These are phyloP conservation scores for Leucophenga varia DNA, from an alignment of 1,140 invertebrate species.

Conservation along the genomic window DNA sequence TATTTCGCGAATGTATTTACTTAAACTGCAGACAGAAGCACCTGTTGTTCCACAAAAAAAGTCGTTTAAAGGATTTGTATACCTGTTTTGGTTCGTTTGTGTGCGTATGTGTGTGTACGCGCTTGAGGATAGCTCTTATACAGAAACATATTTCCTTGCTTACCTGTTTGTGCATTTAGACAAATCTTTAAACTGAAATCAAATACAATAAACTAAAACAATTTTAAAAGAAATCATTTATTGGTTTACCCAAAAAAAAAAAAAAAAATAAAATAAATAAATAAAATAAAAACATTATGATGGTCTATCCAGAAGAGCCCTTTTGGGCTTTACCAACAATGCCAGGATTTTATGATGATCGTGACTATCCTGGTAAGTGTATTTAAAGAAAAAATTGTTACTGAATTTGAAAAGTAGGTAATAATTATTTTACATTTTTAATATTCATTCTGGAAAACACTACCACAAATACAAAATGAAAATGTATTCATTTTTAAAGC, in stretches of 20 bases:
- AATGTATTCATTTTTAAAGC: background rate
- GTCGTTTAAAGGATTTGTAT: too few species aligned
- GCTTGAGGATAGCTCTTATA: too few species aligned
- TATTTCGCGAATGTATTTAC: too few species aligned
- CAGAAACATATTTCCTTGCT: too few species aligned
- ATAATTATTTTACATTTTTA: background rate
- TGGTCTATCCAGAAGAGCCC: conserved; percentile 54
- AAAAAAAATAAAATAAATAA: conserved; percentile 1
- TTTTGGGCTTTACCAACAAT: conserved; percentile 52
- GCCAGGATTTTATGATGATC: conserved; percentile 48
- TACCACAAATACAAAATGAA: background rate
- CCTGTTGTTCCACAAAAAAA: too few species aligned
- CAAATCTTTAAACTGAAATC: background rate
- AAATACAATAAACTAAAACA: background rate
- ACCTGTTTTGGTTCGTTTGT: too few species aligned
- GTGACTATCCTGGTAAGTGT: conserved; percentile 47
- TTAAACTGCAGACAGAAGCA: too few species aligned
- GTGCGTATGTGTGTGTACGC: too few species aligned
- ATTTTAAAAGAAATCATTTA: too few species aligned
- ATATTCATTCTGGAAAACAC: background rate
- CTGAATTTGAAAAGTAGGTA: background rate
- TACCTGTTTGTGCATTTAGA: background rate
- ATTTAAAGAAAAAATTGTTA: too few species aligned
- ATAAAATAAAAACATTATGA: conserved; percentile 20
- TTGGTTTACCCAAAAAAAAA: too few species aligned